phyloP scores from a whole-genome alignment of 2,888 invertebrate species.

The Ischnura elegans region DNA sequence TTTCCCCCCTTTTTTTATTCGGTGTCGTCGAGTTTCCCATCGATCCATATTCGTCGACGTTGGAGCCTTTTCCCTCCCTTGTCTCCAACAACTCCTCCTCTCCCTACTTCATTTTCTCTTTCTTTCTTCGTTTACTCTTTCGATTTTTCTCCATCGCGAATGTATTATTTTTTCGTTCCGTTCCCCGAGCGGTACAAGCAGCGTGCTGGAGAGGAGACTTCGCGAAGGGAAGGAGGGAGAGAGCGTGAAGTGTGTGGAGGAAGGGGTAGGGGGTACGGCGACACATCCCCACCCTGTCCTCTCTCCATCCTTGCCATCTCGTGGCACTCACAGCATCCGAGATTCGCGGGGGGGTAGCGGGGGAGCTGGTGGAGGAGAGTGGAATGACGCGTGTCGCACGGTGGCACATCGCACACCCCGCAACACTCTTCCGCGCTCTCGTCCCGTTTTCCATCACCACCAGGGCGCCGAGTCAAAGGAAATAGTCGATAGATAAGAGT shows the following conservation, averaged over 20 bases:
- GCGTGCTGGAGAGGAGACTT: not conserved
- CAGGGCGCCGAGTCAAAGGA: not conserved
- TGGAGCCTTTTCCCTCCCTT: not conserved
- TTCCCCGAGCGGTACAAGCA: constrained; percentile 24
- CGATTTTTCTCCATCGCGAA: not conserved
- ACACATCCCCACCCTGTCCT: not conserved
- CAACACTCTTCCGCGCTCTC: not conserved
- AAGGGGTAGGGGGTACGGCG: not conserved
- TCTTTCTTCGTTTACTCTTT: not conserved
- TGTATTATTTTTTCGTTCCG: not conserved
- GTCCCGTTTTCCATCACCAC: not conserved
- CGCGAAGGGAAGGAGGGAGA: too few relatives aligned
- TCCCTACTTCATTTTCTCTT: not conserved
- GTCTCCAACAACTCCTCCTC: not conserved
- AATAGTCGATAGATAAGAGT: not conserved
- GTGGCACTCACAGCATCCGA: not conserved
- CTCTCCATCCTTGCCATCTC: not conserved
- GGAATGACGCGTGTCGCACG: not conserved
- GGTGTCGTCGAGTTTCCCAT: constrained; percentile 31
- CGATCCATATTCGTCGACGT: constrained; percentile 16
- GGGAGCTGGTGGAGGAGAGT: not conserved
- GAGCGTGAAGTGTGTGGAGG: too few relatives aligned
- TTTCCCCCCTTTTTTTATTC: not conserved
- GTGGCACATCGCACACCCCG: not conserved
- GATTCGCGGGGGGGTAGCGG: not conserved